phyloP scores from a whole-genome alignment of 2,888 invertebrate genomes.

The Galerucella pusilla region DNA sequence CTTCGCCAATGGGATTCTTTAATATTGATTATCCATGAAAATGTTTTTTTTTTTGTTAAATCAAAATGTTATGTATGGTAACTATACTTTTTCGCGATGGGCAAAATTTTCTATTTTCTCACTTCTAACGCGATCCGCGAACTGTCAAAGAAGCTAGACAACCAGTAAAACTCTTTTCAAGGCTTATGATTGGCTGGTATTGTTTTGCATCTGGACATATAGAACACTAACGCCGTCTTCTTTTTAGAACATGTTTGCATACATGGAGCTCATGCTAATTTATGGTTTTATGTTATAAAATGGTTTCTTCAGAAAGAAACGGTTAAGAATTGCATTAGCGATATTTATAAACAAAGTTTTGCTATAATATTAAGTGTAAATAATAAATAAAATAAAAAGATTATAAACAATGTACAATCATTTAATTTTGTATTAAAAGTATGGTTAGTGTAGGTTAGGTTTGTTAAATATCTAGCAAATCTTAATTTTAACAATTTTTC shows the following conservation, averaged over 20 bases:
- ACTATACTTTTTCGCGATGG: too few species aligned
- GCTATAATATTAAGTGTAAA: background rate
- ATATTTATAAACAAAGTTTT: background rate
- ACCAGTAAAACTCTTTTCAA: too few species aligned
- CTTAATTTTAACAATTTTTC: background rate
- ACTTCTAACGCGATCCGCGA: too few species aligned
- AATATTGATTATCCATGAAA: background rate
- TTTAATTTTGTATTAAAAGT: background rate
- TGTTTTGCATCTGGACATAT: too few species aligned
- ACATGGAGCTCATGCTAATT: too few species aligned
- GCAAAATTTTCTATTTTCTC: too few species aligned
- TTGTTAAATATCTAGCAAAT: background rate
- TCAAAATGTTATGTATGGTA: background rate
- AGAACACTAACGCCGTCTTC: too few species aligned
- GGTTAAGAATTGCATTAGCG: background rate
- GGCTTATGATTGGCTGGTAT: too few species aligned
- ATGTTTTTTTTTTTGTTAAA: background rate
- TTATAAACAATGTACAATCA: background rate
- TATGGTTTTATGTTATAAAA: background rate
- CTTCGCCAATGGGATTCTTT: background rate
- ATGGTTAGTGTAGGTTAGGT: background rate
- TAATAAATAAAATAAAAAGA: background rate
- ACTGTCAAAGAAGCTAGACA: too few species aligned
- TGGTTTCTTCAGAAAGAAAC: too few species aligned
- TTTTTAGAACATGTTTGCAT: too few species aligned